Percentiles rank a stretch among this genome's conserved stretches.
phyloP scores from a whole-genome alignment of 2,113 vertebrate genomes.

The Heteronetta atricapilla region DNA sequence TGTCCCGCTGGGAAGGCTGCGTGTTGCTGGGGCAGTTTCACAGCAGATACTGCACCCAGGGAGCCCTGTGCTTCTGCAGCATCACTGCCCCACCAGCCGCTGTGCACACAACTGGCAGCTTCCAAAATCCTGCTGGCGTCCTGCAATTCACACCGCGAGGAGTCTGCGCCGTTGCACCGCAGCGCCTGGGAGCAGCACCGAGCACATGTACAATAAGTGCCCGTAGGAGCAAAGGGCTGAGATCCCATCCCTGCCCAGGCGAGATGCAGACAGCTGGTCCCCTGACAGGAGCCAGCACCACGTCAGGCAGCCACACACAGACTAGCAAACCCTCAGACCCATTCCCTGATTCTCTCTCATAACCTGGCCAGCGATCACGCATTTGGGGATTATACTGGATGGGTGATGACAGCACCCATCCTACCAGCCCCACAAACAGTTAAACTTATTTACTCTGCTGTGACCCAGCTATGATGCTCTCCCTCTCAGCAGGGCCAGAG shows the following conservation, averaged over 20 bases:
- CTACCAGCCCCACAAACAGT: neutral
- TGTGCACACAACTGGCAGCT: rapidly evolving
- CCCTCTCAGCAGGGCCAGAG: neutral
- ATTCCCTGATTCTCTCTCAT: rapidly evolving
- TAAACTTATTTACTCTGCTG: neutral
- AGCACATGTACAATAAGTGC: rapidly evolving
- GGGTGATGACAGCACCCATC: neutral
- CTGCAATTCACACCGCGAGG: neutral
- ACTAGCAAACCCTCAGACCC: neutral
- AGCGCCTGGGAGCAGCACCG: neutral
- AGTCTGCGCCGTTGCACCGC: rapidly evolving
- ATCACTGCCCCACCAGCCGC: neutral
- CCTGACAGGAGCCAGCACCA: neutral
- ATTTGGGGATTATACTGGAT: neutral
- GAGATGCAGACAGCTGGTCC: neutral
- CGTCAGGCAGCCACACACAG: rapidly evolving
- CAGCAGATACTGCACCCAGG: neutral
- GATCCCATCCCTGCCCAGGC: neutral
- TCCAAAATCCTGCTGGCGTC: neutral
- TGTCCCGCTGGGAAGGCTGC: neutral
- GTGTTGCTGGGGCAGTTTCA: neutral
- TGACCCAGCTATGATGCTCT: neutral
- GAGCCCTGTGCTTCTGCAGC: neutral
- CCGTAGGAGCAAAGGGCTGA: neutral
- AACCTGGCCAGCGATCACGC: neutral